Base-by-base conservation (phyloP, 2,888 invertebrate genomes). In the Acleris cristana region DNA sequence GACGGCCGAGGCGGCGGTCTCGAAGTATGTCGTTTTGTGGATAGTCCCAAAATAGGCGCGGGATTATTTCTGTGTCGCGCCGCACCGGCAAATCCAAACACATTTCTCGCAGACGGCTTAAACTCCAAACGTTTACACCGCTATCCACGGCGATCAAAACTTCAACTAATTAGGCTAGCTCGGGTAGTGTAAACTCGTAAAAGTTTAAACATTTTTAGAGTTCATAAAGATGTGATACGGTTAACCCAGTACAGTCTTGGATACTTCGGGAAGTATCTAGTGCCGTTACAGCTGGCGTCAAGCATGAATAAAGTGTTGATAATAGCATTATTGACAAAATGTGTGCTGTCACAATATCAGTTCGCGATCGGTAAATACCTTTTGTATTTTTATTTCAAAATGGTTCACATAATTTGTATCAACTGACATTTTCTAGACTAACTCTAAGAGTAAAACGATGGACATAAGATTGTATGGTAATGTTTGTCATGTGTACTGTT, bases 11-110 rank as follows among this genome's bases (percentile, higher is more conserved):
- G 75, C 81, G 79, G 81, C 79, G 79, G 81, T 78, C 74, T 78
- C 81, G 83, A 89, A 90, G 89, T 89, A 81, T 89, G 90, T 90
- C 92, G 86, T 89, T 89, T 90, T 89, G 87, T 85, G 89, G 89
- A 91, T 81, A 79, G 81, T 81, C 82, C 91, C 92, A 92, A 87
- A 91, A 86, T 92, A 91, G 89, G 78, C 74, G 71, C 79, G 78
- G 80, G 89, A 90, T 89, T 92, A 92, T 91, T 91, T 90, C 82
- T 81, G 79, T 89, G 89, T 89, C 89, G 87, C 86, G 77, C 79
- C 83, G 82, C 80, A 77, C 79, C 82, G 81, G 81, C 82, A 78
- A 85, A 84, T 86, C 89, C 81, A 90, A 89, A 90, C 90, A 88
- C 84, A 90, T 86, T 82, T 85, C 85, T 74, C 73, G 76, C 76